These are phyloP conservation scores for Pseudomyrmex flavicornis DNA, from an alignment of 1,140 invertebrate species.

Conservation along the genomic window DNA sequence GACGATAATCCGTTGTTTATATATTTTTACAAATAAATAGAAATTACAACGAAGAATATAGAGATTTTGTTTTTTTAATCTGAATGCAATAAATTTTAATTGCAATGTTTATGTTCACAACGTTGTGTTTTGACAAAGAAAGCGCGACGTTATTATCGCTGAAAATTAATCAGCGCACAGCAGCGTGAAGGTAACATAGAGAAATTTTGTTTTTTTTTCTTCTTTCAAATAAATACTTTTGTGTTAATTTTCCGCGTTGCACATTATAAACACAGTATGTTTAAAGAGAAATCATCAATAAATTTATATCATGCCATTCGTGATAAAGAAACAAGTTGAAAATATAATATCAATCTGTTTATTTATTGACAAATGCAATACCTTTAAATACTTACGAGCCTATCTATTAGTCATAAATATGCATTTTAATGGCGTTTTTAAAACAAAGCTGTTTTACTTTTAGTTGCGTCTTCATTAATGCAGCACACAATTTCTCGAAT, in stretches of 20 bases:
- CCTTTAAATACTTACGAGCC: slow-evolving; percentile 44
- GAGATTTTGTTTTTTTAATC: neutral
- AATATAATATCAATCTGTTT: slow-evolving; percentile 47
- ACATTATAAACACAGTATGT: slow-evolving; percentile 10
- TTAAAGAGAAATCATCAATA: slow-evolving; percentile 31
- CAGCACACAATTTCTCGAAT: slow-evolving; percentile 5
- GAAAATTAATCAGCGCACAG: neutral
- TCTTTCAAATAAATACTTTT: slow-evolving; percentile 18
- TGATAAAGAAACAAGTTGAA: slow-evolving; percentile 2
- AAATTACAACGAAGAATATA: neutral
- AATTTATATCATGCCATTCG: neutral
- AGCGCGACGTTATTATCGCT: neutral
- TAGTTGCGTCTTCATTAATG: slow-evolving; percentile 16
- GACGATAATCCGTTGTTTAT: neutral
- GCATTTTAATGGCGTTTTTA: slow-evolving; percentile 12
- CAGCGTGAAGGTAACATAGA: neutral
- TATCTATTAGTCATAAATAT: slow-evolving; percentile 46
- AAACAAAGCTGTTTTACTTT: slow-evolving; percentile 38
- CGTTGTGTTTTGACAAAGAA: slow-evolving; percentile 10
- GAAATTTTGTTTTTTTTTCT: neutral
- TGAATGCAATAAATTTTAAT: neutral
- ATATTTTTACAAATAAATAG: slow-evolving; percentile 16
- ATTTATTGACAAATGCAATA: slow-evolving; percentile 37
- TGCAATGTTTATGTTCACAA: neutral
- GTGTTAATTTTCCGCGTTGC: slow-evolving; percentile 17